Conservation (phyloP, 2,888 invertebrate species). For the Diarsia mendica region DNA sequence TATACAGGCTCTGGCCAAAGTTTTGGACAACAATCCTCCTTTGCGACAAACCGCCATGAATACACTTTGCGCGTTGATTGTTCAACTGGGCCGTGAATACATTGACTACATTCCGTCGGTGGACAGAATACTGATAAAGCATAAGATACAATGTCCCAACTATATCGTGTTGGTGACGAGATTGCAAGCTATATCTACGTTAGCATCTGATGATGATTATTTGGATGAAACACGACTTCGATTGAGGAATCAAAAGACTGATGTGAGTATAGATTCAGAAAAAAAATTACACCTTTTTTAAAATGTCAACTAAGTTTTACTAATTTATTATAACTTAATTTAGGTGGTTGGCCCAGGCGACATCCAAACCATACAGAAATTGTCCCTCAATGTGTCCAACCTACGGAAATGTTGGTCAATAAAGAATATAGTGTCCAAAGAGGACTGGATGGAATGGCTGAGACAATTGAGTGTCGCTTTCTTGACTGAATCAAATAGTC, state of each 20-base stretch:
- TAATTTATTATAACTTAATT: conserved; percentile 30
- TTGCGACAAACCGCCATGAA: conserved; percentile 96
- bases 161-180: conserved; percentile 95
- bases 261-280: conserved; percentile 84
- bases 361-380: conserved; percentile 93
- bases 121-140: conserved; percentile 95
- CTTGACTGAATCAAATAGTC: conserved; percentile 98
- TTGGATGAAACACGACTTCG: conserved; percentile 91
- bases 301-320: not conserved
- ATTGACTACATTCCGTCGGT: conserved; percentile 97
- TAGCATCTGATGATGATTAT: conserved; percentile 94
- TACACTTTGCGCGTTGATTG: conserved; percentile 95
- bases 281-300: not conserved
- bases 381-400: conserved; percentile 95
- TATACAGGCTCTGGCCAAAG: conserved; percentile 97
- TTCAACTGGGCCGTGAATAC: conserved; percentile 97
- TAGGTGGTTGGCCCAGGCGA: conserved; percentile 81
- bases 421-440: conserved; percentile 96
- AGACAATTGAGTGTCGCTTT: conserved; percentile 97
- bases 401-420: conserved; percentile 97
- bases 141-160: conserved; percentile 93
- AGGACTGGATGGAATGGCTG: conserved; percentile 99
- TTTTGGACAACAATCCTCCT: conserved; percentile 95
- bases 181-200: conserved; percentile 93
- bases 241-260: conserved; percentile 93